Evolutionary conservation across 1,140 invertebrate species (phyloP).

Genomic region (Drosophila equinoxialis): DNA sequence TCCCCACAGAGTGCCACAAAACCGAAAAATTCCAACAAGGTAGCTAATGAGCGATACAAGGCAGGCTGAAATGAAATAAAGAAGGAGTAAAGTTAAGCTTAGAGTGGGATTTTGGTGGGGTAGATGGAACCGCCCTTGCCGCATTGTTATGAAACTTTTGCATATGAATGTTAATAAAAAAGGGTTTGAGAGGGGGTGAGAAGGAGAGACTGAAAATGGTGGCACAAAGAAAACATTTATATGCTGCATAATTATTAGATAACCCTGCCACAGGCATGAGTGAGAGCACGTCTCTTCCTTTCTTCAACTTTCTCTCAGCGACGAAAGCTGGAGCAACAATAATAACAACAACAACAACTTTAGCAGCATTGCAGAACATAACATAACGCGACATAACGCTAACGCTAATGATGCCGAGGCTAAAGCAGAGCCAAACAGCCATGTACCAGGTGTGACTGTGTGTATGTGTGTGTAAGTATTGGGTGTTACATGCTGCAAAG

Average conservation of each 20-base stretch:
- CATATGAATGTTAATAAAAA: constrained; percentile 62
- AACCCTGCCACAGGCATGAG: constrained; percentile 43
- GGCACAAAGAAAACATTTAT: constrained; percentile 65
- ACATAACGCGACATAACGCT: constrained; percentile 77
- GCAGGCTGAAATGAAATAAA: constrained; percentile 27
- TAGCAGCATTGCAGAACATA: constrained; percentile 53
- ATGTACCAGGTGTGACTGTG: constrained; percentile 50
- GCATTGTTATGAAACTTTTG: constrained; percentile 66
- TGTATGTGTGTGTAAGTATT: constrained; percentile 61
- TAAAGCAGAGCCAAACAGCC: constrained; percentile 54
- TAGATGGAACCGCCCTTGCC: constrained; percentile 8
- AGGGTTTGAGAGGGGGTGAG: constrained; percentile 6
- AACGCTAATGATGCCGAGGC: constrained; percentile 78
- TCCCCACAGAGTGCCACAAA: constrained; percentile 15
- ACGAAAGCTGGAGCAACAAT: constrained; percentile 11
- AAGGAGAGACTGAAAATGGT: no score
- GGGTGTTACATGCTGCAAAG: constrained; percentile 79
- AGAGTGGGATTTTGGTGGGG: neutral
- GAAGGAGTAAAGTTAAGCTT: constrained; percentile 18
- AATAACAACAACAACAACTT: no score
- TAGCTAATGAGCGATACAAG: constrained; percentile 51
- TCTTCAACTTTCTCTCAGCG: constrained; percentile 3
- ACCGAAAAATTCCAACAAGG: constrained; percentile 14
- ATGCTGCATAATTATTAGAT: constrained; percentile 80
- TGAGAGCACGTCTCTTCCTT: neutral